Percentiles rank a stretch among this genome's conserved stretches.
Conservation (phyloP, 2,113 vertebrate genomes). For the Bombycilla garrulus region DNA sequence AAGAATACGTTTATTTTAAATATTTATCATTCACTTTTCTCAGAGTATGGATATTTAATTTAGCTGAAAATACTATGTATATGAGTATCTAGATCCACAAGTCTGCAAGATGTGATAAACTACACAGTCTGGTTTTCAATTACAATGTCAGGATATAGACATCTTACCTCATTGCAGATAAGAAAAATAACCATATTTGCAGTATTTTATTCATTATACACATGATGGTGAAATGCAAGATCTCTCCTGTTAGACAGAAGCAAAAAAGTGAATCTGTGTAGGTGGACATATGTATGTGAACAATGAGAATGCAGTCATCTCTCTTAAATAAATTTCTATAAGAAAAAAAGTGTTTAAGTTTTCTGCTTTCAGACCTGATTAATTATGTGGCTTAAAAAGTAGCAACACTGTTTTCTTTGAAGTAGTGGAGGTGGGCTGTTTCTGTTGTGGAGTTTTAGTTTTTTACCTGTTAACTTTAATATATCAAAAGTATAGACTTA, state of each 20-base stretch:
- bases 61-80: not conserved
- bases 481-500: not conserved
- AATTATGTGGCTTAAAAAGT: not conserved
- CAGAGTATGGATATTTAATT: not conserved
- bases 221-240: not conserved
- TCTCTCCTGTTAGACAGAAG: not conserved
- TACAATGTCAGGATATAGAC: not conserved
- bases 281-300: not conserved
- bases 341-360: not conserved
- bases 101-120: not conserved
- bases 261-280: not conserved
- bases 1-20: not conserved
- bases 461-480: not conserved
- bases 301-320: not conserved
- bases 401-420: not conserved
- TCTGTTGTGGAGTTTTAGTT: not conserved
- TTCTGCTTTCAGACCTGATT: not conserved
- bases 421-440: accelerated
- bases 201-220: not conserved
- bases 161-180: not conserved
- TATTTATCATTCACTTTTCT: not conserved
- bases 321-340: not conserved
- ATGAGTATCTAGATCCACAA: not conserved
- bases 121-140: not conserved
- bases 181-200: not conserved